These are phyloP conservation scores for Osmerus eperlanus DNA, from an alignment of 2,113 vertebrate genomes.

Conservation along the genomic window DNA sequence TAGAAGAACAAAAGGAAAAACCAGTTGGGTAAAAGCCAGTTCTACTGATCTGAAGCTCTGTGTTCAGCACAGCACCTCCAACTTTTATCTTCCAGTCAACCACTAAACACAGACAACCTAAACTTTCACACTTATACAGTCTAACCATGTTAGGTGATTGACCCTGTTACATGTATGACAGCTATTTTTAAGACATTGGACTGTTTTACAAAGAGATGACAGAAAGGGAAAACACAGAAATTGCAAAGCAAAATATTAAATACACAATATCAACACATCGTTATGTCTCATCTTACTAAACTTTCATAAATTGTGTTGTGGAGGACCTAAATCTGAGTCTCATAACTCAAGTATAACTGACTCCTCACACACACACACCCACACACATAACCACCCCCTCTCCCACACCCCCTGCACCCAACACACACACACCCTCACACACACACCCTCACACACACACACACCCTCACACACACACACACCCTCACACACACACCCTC, in stretches of 20 bases:
- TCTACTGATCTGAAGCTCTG: neutral
- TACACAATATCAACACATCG: neutral
- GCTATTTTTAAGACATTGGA: too few species aligned
- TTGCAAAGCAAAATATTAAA: too few species aligned
- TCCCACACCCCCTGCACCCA: neutral
- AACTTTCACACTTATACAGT: too few species aligned
- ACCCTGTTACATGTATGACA: too few species aligned
- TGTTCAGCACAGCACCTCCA: neutral
- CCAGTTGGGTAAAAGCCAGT: conserved; percentile 9
- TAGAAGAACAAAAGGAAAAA: conserved; percentile 84
- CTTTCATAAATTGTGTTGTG: neutral
- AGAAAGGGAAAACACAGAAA: too few species aligned
- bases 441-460: too few species aligned
- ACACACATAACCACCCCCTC: neutral
- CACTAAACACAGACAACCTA: neutral
- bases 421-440: conserved; percentile 19
- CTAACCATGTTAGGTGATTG: too few species aligned
- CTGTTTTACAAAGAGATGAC: too few species aligned
- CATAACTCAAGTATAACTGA: neutral
- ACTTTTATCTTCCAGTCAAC: neutral
- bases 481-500: too few species aligned
- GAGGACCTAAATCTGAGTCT: neutral
- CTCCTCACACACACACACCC: neutral
- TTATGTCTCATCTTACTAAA: neutral
- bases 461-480: too few species aligned